Conservation (phyloP, 2,888 invertebrate genomes). For the Theodoxus fluviatilis region DNA sequence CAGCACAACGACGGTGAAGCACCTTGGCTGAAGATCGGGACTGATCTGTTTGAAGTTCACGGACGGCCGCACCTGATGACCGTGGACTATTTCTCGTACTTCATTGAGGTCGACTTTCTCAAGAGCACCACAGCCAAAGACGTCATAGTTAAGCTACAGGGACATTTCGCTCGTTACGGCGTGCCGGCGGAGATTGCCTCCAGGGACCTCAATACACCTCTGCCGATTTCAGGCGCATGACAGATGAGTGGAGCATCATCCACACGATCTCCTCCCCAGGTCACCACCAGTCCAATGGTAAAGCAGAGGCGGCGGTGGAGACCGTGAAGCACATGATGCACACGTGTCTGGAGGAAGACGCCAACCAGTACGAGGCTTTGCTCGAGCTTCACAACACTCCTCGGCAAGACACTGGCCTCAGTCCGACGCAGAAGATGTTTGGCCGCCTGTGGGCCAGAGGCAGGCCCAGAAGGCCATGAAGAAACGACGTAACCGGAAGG, state of each 20-base stretch:
- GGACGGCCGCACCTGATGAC: slow-evolving; percentile 18
- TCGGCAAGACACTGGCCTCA: slow-evolving; percentile 28
- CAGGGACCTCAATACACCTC: slow-evolving; percentile 30
- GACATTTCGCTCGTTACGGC: neutral
- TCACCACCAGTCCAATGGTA: slow-evolving; percentile 32
- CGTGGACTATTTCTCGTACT: slow-evolving; percentile 14
- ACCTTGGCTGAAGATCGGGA: slow-evolving; percentile 24
- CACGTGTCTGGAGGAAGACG: slow-evolving; percentile 18
- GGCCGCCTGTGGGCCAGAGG: too few species aligned
- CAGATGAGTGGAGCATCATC: slow-evolving; percentile 29
- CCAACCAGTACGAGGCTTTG: slow-evolving; percentile 23
- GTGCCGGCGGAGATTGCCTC: neutral
- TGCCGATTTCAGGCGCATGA: slow-evolving; percentile 23
- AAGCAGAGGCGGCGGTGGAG: slow-evolving; percentile 31
- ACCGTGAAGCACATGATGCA: slow-evolving; percentile 28
- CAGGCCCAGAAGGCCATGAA: too few species aligned
- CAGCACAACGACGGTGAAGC: slow-evolving; percentile 21
- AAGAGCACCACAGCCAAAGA: neutral
- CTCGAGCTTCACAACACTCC: slow-evolving; percentile 31
- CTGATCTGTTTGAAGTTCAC: slow-evolving; percentile 25
- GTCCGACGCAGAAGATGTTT: slow-evolving; percentile 32
- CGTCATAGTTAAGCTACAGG: neutral
- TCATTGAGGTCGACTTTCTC: slow-evolving; percentile 15
- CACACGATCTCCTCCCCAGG: slow-evolving; percentile 31
- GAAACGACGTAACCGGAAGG: too few species aligned